phyloP scores from a whole-genome alignment of 2,888 invertebrate genomes.

The Rhingia campestris region DNA sequence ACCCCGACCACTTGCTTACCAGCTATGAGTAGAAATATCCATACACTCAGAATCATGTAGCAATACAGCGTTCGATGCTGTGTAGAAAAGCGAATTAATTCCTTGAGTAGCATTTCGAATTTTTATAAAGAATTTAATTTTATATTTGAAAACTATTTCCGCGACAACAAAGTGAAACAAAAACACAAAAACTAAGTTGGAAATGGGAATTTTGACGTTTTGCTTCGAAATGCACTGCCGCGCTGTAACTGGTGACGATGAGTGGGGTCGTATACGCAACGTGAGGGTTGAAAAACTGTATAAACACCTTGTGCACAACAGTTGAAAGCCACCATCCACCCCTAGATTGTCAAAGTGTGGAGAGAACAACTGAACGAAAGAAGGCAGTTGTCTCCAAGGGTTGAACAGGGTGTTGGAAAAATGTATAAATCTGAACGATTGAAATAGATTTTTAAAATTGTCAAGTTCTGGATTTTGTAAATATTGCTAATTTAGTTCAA shows the following conservation, averaged over 20 bases:
- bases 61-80: constrained; percentile 92
- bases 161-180: not conserved
- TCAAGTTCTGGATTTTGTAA: no score
- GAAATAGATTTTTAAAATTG: no score
- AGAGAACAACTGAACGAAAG: not conserved
- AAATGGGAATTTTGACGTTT: constrained; percentile 46
- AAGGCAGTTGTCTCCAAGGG: constrained; percentile 18
- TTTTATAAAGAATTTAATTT: not conserved
- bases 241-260: constrained; percentile 30
- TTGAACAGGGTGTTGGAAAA: constrained; percentile 19
- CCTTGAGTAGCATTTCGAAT: constrained; percentile 82
- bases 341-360: constrained; percentile 38
- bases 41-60: constrained; percentile 90
- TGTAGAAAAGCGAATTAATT: constrained; percentile 85
- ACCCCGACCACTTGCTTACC: constrained; percentile 83
- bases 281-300: constrained; percentile 55
- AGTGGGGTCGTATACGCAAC: constrained; percentile 62
- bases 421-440: not conserved
- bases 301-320: constrained; percentile 61
- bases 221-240: constrained; percentile 20
- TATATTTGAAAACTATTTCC: constrained; percentile 9
- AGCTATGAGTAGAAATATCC: constrained; percentile 91
- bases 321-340: constrained; percentile 36
- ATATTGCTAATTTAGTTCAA: no score
- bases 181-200: constrained; percentile 30